Base-by-base conservation (phyloP, 2,797 vertebrate genomes). In the Telmatherina bonti region DNA sequence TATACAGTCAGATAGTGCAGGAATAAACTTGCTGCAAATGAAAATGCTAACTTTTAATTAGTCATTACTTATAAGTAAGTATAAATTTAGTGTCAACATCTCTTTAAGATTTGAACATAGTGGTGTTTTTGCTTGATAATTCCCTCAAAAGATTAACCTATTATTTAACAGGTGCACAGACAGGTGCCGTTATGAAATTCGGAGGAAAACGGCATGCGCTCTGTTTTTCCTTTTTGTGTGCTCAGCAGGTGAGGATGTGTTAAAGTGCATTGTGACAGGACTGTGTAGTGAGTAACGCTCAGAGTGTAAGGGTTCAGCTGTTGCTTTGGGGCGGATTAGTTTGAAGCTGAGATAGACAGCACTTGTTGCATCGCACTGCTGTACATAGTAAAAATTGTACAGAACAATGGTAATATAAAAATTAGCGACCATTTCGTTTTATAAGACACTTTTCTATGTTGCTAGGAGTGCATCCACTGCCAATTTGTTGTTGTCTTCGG, bases 241-340 rank as follows among this genome's bases (percentile, higher is more conserved):
- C 72, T 27, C 70, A 82, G 79, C 81, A 78, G 84, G 70, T 80
- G 81, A 70, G 59, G 62, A 59, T 77, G 73, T 85, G 73, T 70
- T 79, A 36, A 79, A 79, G 61, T 62, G 56, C 47, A 38, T 41
- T 56, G 66, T 74, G 79, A 74, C 70, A 75, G 69, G 72, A 78
- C 68, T 74, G 83, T 77, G 60, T 69, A 59, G 76, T 15, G 47
- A 54, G 58, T 43, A 64, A 49, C 74, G 62, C 62, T 79, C 72
- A 63, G 70, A 70, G 79, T 57, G 72, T 55, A 58, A 69, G 53
- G 60, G 75, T 89, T 86, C 75, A 85, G 75, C 82, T 76, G 74
- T 75, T 78, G 73, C 72, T 62, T 52, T 29, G 68, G 70, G 73
- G 72, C 74, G 75, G 73, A 83, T 87, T 82, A 78, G 47, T 33